Base-by-base conservation (phyloP, 2,888 invertebrate species). In the Caradrina clavipalpis region DNA sequence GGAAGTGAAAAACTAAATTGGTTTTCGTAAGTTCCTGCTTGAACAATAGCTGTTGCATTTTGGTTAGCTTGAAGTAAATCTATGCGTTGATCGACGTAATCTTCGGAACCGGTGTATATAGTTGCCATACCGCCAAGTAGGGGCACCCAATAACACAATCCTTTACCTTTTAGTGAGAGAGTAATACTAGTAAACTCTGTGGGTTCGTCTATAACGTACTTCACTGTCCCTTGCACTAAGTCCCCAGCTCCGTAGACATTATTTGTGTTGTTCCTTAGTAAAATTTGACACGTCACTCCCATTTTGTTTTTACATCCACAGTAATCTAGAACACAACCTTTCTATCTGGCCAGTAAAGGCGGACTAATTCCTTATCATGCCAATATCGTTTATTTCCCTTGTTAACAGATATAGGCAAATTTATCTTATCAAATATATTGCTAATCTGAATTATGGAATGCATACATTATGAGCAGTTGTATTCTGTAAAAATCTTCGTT, bases 131-230 rank as follows among this genome's bases (percentile, higher is more conserved):
- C 5, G 0, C 51, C 2, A 19, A 53, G 0, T 6, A 50, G 19
- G 2, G 21, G 8, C 21, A 70, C 74, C 21, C 67, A 76, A 31
- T 21, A 22, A 7, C 74, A 73, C 17, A 49, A 13, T 3, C 82
- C 85, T 76, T 70, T 77, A 4, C 89, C 88, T 10, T 78, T 60
- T 17, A 88, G 63, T 0, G 80, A 82, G 0, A 88, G 55, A 5
- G 51, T 69, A 0, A 84, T 73, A n/a, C 66, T 47, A 57, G 76
- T 69, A n/a, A 76, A 83, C 11, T 76, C 74, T 0, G 78, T 82
- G 2, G 81, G 69, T 60, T 82, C 59, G 15, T 85, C 81, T n/a
- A 85, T 31, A 0, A 53, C 39, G 17, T 84, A 88, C 49, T 82
- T 82, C 5, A 87, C 69, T 6, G 75, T 53, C 0, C 87, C 88